Base-by-base conservation (phyloP, 2,113 vertebrate species). In the Burhinus oedicnemus region DNA sequence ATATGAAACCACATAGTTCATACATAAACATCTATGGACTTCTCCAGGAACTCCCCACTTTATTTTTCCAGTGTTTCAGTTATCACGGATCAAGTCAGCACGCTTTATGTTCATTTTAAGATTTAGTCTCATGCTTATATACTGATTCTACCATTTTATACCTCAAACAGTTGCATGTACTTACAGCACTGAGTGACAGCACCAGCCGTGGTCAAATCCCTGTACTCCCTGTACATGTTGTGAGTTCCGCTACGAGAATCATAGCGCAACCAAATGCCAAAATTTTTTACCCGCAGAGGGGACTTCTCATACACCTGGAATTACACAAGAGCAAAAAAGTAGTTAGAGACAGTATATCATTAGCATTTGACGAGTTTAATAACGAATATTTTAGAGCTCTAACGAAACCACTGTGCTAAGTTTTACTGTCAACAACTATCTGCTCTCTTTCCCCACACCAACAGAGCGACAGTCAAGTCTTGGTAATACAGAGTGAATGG, bases 171-270 rank as follows among this genome's bases (percentile, higher is more conserved):
- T 47, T 25, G 7, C 10, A 10, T 30, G 8, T 94, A 98, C 99
- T 99, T 96, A 99, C 99, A 99, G 98, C 99, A 99, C 98, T 99
- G 99, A 40, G 99, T 99, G 97, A 99, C 99, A 1, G 99, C 99
- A 80, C 98, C 99, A 4, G 99, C 99, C 0, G 99, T 99, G 95
- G 99, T 99, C 98, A 99, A 95, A 95, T 99, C 99, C 51, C 99
- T 97, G 98, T 99, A 99, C 98, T 99, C 99, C 58, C 99, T 98
- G 98, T 99, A 99, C 99, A 99, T 99, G 97, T 99, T 99, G 98
- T 99, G 99, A 57, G 99, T 99, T 60, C 99, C 99, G 2, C 99
- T 99, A 25, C 99, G 99, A 49, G 99, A 99, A 97, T 99, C 99
- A 2, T 99, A 99, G 75, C 99, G 99, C 96, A 99, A 97, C 99